Conservation (phyloP, 2,888 invertebrate species). For the Glaucopsyche alexis region DNA sequence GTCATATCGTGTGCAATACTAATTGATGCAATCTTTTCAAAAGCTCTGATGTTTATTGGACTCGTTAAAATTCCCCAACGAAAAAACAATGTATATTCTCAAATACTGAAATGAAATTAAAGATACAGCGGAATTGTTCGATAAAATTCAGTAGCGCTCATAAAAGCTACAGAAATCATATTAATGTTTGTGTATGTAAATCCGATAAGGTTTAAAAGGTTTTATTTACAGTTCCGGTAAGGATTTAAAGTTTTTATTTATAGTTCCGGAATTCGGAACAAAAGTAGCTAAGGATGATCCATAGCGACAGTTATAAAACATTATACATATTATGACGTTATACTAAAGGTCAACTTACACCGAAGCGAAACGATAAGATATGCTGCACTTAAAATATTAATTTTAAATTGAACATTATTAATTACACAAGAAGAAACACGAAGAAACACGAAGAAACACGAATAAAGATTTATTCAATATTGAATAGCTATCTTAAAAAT, state of each 20-base stretch:
- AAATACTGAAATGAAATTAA: conserved; percentile 7
- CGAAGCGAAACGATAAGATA: too few relatives aligned
- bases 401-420: too few relatives aligned
- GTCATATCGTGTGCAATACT: neutral
- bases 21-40: conserved; percentile 5
- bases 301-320: too few relatives aligned
- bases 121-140: conserved; percentile 7
- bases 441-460: too few relatives aligned
- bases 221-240: neutral
- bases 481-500: too few relatives aligned
- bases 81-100: neutral
- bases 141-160: neutral
- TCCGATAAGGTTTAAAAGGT: neutral
- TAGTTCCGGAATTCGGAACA: neutral
- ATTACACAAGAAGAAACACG: too few relatives aligned
- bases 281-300: too few relatives aligned
- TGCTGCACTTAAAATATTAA: too few relatives aligned
- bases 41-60: neutral
- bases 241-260: neutral
- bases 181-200: neutral
- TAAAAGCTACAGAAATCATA: conserved; percentile 6
- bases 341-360: too few relatives aligned
- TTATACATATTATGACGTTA: too few relatives aligned
- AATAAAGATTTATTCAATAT: too few relatives aligned
- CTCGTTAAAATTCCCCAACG: conserved; percentile 9